A percentile compares a stretch with the other conserved stretches of the same genome.
Conservation (phyloP, 2,113 vertebrate genomes). For the Enhydra lutris region DNA sequence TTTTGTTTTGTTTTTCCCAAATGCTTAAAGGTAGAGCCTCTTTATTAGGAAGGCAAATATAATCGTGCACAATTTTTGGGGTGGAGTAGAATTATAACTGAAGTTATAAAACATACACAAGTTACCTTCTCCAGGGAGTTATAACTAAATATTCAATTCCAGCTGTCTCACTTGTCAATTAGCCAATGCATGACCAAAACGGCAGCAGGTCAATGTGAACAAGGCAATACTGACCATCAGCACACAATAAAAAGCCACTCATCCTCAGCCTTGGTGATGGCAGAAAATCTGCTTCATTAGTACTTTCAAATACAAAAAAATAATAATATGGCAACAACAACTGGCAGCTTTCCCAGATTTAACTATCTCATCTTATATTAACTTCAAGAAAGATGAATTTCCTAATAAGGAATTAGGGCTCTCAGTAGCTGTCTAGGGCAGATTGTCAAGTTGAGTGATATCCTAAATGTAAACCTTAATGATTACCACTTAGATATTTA, state of each 20-base stretch:
- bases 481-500: conserved; percentile 50
- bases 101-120: background rate
- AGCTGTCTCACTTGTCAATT: background rate
- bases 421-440: conserved; percentile 41
- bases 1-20: background rate
- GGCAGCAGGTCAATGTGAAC: background rate
- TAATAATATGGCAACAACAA: background rate
- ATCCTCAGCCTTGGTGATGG: background rate
- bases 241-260: background rate
- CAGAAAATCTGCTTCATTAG: background rate
- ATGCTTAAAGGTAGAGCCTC: background rate
- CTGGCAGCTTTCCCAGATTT: background rate
- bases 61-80: background rate
- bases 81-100: background rate
- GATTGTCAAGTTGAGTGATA: conserved; percentile 43
- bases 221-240: background rate
- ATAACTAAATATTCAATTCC: background rate
- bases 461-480: conserved; percentile 48
- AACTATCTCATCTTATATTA: conserved; percentile 24
- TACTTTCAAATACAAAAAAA: background rate
- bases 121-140: background rate
- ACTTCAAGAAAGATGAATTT: conserved; percentile 37
- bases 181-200: background rate
- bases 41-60: background rate
- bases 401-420: conserved; percentile 19